These are phyloP conservation scores for Caenorhabditis wallacei DNA, from an alignment of 2,888 invertebrate genomes.

Conservation along the genomic window DNA sequence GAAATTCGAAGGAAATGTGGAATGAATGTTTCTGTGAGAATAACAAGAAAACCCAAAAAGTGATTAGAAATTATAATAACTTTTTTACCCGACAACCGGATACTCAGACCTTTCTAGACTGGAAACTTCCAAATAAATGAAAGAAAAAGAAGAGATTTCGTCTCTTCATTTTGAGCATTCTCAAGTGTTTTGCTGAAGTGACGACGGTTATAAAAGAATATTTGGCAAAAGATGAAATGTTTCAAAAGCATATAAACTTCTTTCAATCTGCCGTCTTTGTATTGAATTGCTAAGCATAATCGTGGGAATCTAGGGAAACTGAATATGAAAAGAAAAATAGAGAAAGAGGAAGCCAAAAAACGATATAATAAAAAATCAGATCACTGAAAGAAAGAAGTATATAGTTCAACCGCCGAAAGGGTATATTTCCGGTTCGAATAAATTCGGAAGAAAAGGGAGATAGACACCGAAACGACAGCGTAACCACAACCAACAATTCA, in stretches of 20 bases:
- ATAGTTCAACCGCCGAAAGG: slow-evolving; percentile 7
- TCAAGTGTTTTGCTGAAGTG: slow-evolving; percentile 58
- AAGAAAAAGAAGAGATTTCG: slow-evolving; percentile 1
- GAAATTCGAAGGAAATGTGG: slow-evolving; percentile 23
- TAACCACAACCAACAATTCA: slow-evolving; percentile 30
- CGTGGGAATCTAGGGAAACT: slow-evolving; percentile 28
- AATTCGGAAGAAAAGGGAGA: slow-evolving; percentile 31
- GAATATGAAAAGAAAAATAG: not conserved
- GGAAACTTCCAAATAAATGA: not conserved
- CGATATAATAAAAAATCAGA: slow-evolving; percentile 20
- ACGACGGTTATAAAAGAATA: slow-evolving; percentile 41
- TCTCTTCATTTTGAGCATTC: slow-evolving; percentile 19
- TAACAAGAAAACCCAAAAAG: slow-evolving; percentile 6
- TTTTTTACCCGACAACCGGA: not conserved
- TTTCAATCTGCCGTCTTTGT: slow-evolving; percentile 3
- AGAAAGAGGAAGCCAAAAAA: not conserved
- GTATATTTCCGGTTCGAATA: slow-evolving; percentile 56
- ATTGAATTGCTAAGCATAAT: slow-evolving; percentile 51
- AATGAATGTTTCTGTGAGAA: slow-evolving; percentile 6
- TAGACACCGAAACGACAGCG: slow-evolving; percentile 26
- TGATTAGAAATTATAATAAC: slow-evolving; percentile 15
- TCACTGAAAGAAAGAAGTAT: slow-evolving; percentile 28
- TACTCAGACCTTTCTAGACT: not conserved
- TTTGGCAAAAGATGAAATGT: slow-evolving; percentile 17
- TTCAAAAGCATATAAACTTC: slow-evolving; percentile 16